Base-by-base conservation (phyloP, 2,113 vertebrate species). In the Eleginops maclovinus region DNA sequence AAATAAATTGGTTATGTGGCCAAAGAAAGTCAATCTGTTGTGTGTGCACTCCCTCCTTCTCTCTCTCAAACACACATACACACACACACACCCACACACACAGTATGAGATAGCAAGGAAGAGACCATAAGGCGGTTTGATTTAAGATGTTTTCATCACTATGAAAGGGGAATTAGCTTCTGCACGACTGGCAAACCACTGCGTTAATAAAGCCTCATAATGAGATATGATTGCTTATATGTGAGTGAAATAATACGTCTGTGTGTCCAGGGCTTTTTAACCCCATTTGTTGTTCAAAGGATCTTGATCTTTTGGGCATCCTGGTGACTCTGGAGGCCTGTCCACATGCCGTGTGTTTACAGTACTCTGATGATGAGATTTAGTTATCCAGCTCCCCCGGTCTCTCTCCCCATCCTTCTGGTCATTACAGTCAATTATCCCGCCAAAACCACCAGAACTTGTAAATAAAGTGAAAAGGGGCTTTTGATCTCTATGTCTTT, bases 1-100 rank as follows among this genome's bases (percentile, higher is more conserved):
- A 93, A 92, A 94, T 90, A 89, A 93, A 93, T 89, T 89, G 89
- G 87, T 89, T 92, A 82, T 91, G 91, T 84, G 91, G 89, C 90
- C 87, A 88, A 77, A 91, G 88, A 89, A 93, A 93, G 89, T 90
- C 90, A 92, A 89, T 93, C 86, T 92, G 78, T 78, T 88, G 76
- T 88, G 89, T 69, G 56, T 65, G 50, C 75, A 60, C 68, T 43
- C 81, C 79, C 77, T n/a, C 69, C 79, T 61, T 22, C 56, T 46
- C 41, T n/a, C 43, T 60, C 14, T 15, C 63, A 44, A 26, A 71
- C 70, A 55, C 19, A 66, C 61, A 28, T 58, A 54, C 46, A 28
- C 78, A 70, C 24, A 79, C 75, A 59, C 36, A 51, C 49, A 12
- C 50, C 47, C 68, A 58, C 61, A 54, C 16, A 58, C 31, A 8